Conservation (phyloP, 1,140 invertebrate species). For the Ditylenchus dipsaci region DNA sequence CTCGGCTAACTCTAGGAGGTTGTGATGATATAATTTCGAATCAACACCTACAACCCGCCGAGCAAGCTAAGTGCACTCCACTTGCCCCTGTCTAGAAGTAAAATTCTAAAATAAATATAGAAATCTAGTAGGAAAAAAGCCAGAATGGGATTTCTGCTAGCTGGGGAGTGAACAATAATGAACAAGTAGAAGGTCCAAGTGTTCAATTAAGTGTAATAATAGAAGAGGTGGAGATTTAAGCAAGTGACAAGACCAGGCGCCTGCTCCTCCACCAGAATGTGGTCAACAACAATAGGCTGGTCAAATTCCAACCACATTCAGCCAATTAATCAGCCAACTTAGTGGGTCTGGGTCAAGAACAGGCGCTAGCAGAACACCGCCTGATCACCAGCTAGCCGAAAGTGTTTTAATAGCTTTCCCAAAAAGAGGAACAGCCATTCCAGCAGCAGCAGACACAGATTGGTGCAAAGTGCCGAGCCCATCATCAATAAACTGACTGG, state of each 20-base stretch:
- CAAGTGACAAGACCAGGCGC: too few relatives aligned
- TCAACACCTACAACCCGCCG: constrained; percentile 28
- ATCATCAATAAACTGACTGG: neutral
- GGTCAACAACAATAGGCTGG: neutral
- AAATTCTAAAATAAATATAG: neutral
- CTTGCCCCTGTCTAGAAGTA: neutral
- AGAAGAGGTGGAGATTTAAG: too few relatives aligned
- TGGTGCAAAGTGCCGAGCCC: neutral
- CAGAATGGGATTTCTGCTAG: too few relatives aligned
- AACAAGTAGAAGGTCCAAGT: too few relatives aligned
- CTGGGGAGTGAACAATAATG: too few relatives aligned
- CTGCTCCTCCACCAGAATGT: neutral
- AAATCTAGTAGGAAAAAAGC: too few relatives aligned
- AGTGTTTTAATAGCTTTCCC: too few relatives aligned
- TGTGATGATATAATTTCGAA: constrained; percentile 23
- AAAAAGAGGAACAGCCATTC: neutral
- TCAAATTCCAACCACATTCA: neutral
- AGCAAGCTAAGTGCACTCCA: constrained; percentile 7
- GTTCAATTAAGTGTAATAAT: too few relatives aligned
- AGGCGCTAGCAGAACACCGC: neutral
- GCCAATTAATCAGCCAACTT: neutral
- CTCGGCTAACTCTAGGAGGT: constrained; percentile 34
- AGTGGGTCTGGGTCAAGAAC: neutral
- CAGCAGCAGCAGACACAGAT: neutral
- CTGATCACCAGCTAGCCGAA: too few relatives aligned